phyloP scores from a whole-genome alignment of 2,797 vertebrate species.

The Sebastes dallii region DNA sequence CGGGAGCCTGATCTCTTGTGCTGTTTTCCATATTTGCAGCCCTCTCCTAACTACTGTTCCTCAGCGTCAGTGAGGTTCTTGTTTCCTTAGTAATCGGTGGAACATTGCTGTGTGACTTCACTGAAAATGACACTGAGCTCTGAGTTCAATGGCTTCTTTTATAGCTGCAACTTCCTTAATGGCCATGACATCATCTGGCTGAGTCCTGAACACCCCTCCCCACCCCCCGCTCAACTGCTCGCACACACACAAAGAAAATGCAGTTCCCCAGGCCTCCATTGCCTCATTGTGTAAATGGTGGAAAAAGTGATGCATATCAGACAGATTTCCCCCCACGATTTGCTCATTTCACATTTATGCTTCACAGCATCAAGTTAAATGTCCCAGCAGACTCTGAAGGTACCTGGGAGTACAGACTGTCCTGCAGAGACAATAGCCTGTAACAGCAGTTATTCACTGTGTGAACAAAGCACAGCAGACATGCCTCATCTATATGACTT shows the following conservation, averaged over 20 bases:
- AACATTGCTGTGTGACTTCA: slow-evolving; percentile 69
- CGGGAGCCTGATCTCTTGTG: background rate
- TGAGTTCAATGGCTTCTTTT: slow-evolving; percentile 77
- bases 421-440: background rate
- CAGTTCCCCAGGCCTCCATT: slow-evolving; percentile 57
- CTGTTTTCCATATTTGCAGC: background rate
- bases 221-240: background rate
- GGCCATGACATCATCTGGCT: slow-evolving; percentile 80
- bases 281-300: slow-evolving; percentile 71
- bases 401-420: background rate
- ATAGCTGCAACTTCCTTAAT: slow-evolving; percentile 74
- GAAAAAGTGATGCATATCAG: slow-evolving; percentile 71
- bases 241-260: slow-evolving; percentile 55
- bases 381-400: slow-evolving; percentile 26
- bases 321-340: slow-evolving; percentile 48
- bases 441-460: background rate
- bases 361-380: slow-evolving; percentile 21
- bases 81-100: slow-evolving; percentile 32
- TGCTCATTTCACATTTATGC: slow-evolving; percentile 28
- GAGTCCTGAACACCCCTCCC: slow-evolving; percentile 30
- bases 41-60: background rate
- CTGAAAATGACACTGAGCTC: slow-evolving; percentile 61
- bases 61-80: slow-evolving; percentile 24
- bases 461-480: background rate
- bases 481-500: background rate